Evolutionary conservation across 2,113 vertebrate genomes (phyloP).

Genomic region (Hippocampus guttulatus): DNA sequence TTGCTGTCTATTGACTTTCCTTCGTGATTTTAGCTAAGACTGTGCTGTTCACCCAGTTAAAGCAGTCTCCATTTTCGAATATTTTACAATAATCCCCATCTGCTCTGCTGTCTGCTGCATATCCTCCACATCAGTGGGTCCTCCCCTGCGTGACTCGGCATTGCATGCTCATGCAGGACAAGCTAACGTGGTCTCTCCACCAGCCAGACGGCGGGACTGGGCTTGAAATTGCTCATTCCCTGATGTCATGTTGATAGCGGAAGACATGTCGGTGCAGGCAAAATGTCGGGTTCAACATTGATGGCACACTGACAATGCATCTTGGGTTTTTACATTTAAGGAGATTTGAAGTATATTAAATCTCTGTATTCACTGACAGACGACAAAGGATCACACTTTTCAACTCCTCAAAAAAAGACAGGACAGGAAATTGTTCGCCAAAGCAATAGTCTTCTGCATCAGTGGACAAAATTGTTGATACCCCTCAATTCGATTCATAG

Average conservation of each 20-base stretch:
- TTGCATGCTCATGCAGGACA: slow-evolving; percentile 51
- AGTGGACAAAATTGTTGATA: too few relatives aligned
- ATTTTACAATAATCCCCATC: slow-evolving; percentile 45
- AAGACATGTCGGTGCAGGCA: neutral
- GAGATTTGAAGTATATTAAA: neutral
- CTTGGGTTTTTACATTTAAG: neutral
- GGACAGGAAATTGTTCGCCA: neutral
- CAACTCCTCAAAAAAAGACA: neutral
- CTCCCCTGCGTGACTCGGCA: slow-evolving; percentile 56
- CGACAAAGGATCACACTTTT: neutral
- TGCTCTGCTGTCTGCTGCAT: slow-evolving; percentile 44
- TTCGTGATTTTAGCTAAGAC: slow-evolving; percentile 8
- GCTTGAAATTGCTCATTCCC: slow-evolving; percentile 11
- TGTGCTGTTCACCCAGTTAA: slow-evolving; percentile 24
- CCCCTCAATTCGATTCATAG: too few relatives aligned
- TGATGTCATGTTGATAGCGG: slow-evolving; percentile 7
- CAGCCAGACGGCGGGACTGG: slow-evolving; percentile 17
- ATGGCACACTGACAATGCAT: neutral
- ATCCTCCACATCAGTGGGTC: slow-evolving; percentile 43
- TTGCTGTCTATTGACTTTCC: slow-evolving; percentile 5
- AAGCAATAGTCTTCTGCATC: too few relatives aligned
- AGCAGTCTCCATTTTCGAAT: slow-evolving; percentile 33
- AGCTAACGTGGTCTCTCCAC: slow-evolving; percentile 51
- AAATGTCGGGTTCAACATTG: neutral
- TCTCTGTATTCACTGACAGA: neutral